Percentiles rank a stretch among this genome's conserved stretches.
These are phyloP conservation scores for Eumacrocentrus americanus DNA, from an alignment of 2,888 invertebrate species.

Conservation along the genomic window DNA sequence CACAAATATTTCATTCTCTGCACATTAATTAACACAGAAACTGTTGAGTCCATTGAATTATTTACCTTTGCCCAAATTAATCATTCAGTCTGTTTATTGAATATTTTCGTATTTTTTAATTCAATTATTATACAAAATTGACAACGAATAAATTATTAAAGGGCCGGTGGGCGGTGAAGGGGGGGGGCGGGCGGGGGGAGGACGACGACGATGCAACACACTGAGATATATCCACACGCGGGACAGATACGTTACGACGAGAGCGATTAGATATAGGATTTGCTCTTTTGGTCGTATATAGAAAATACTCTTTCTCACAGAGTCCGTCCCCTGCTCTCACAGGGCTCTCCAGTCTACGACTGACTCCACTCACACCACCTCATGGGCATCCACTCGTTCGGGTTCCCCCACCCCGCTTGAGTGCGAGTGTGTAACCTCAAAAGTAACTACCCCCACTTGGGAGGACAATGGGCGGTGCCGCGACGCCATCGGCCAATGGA, in stretches of 20 bases:
- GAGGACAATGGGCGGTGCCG: conserved; percentile 57
- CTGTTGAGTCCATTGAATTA: too few relatives aligned
- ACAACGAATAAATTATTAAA: too few relatives aligned
- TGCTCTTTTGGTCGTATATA: conserved; percentile 41
- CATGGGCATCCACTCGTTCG: conserved; percentile 48
- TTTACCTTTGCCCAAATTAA: too few relatives aligned
- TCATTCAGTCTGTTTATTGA: too few relatives aligned
- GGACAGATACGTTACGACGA: conserved; percentile 41
- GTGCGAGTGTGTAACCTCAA: conserved; percentile 62
- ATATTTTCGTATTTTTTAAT: too few relatives aligned
- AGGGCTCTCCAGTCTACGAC: conserved; percentile 61
- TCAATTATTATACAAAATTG: too few relatives aligned
- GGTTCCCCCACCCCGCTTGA: conserved; percentile 63
- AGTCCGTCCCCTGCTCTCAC: conserved; percentile 60
- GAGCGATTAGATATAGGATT: conserved; percentile 47
- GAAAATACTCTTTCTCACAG: conserved; percentile 33
- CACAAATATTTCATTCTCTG: not conserved
- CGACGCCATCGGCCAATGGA: conserved; percentile 57
- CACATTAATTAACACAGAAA: not conserved
- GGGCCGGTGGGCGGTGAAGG: not conserved
- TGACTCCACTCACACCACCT: conserved; percentile 61
- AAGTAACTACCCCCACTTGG: conserved; percentile 61
- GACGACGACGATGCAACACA: too few relatives aligned
- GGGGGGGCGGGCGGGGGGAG: not conserved
- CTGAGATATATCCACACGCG: conserved; percentile 20